A percentile compares a stretch with the other conserved stretches of the same genome.
These are phyloP conservation scores for Clinocottus analis DNA, from an alignment of 2,113 vertebrate species.

Conservation along the genomic window DNA sequence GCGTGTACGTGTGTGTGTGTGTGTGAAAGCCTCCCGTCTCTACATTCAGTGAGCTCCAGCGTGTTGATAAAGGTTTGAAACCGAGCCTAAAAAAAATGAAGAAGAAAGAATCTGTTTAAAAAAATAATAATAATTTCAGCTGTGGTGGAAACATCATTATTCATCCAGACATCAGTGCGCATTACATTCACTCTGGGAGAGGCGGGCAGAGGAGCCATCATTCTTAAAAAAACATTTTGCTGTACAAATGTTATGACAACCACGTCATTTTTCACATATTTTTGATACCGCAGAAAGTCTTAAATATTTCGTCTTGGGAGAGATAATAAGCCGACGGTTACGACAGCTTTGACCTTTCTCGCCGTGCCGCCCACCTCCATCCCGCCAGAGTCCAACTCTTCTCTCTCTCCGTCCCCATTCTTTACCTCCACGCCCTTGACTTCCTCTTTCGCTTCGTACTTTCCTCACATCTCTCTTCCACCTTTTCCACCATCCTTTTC, in stretches of 20 bases:
- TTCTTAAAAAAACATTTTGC: constrained; percentile 61
- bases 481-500: too few relatives aligned
- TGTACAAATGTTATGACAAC: constrained; percentile 79
- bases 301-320: constrained; percentile 51
- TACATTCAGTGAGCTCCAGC: constrained; percentile 3
- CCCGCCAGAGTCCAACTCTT: neutral
- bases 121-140: constrained; percentile 23
- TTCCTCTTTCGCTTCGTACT: neutral
- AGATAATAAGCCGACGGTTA: constrained; percentile 67
- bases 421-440: neutral
- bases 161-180: constrained; percentile 54
- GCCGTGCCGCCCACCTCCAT: neutral
- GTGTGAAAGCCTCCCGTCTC: neutral
- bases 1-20: too few relatives aligned
- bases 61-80: constrained; percentile 48
- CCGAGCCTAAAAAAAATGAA: constrained; percentile 1
- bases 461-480: neutral
- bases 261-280: constrained; percentile 67
- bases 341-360: constrained; percentile 50
- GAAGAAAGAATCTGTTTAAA: neutral
- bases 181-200: constrained; percentile 46
- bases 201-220: constrained; percentile 44
- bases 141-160: constrained; percentile 40
- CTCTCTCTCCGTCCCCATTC: neutral
- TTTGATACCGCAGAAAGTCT: constrained; percentile 54